phyloP scores from a whole-genome alignment of 2,113 vertebrate species.

The Procavia capensis region DNA sequence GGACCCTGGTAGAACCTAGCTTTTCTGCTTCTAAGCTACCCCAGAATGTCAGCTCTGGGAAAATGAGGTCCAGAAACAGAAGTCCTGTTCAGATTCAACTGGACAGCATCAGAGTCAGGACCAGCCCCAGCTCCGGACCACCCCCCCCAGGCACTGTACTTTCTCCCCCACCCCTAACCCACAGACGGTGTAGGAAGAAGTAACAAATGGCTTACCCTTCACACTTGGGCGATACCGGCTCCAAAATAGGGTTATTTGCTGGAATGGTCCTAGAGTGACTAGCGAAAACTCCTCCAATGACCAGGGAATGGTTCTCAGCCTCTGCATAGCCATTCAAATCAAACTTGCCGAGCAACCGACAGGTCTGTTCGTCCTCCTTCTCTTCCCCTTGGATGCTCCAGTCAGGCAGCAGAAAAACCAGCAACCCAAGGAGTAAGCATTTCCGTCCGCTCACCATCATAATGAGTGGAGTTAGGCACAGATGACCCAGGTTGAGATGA shows the following conservation, averaged over 20 bases:
- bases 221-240: constrained; percentile 88
- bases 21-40: background rate
- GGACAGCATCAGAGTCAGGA: background rate
- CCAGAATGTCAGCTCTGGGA: background rate
- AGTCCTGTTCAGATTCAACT: background rate
- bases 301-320: constrained; percentile 87
- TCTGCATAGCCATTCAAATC: constrained; percentile 89
- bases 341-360: constrained; percentile 68
- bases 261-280: constrained; percentile 87
- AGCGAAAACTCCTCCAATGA: constrained; percentile 91
- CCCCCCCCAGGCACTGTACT: background rate
- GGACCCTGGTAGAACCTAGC: too few relatives aligned
- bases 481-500: constrained; percentile 6
- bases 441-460: constrained; percentile 59
- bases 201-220: constrained; percentile 88
- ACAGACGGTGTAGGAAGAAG: background rate
- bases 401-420: constrained; percentile 59
- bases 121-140: background rate
- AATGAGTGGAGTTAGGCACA: background rate
- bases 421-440: constrained; percentile 79
- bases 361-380: constrained; percentile 77
- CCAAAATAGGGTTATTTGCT: constrained; percentile 84
- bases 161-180: background rate
- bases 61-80: background rate
- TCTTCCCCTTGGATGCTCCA: background rate